Conservation (phyloP, 2,797 vertebrate species). For the Sebastes trivittatus region DNA sequence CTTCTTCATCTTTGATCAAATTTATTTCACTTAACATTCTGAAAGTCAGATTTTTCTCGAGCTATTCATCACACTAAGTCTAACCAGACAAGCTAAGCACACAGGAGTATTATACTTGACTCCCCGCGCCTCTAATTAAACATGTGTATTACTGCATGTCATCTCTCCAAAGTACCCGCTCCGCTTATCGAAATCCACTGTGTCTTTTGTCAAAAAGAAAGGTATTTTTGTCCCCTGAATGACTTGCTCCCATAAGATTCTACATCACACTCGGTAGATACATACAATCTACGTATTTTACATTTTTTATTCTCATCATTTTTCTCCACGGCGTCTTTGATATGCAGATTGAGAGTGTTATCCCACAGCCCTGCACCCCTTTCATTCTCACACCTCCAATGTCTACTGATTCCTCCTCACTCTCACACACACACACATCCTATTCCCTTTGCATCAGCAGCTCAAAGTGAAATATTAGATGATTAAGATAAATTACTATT, state of each 20-base stretch:
- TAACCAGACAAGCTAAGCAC: conserved; percentile 43
- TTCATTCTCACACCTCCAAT: conserved; percentile 24
- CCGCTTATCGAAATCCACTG: conserved; percentile 61
- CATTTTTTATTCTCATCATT: conserved; percentile 41
- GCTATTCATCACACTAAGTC: conserved; percentile 37
- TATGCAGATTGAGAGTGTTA: conserved; percentile 64
- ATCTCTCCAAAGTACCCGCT: conserved; percentile 47
- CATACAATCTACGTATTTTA: conserved; percentile 9
- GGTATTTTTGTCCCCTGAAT: conserved; percentile 50
- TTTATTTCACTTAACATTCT: conserved; percentile 29
- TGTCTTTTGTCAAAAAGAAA: conserved; percentile 59
- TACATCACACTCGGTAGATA: neutral
- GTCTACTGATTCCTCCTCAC: neutral
- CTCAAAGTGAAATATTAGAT: conserved; percentile 47
- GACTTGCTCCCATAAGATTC: conserved; percentile 41
- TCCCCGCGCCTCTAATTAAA: conserved; percentile 68
- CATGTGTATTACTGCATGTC: conserved; percentile 67
- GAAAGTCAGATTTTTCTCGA: conserved; percentile 22
- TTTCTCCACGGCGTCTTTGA: conserved; percentile 59
- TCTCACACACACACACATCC: neutral
- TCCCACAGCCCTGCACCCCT: conserved; percentile 16
- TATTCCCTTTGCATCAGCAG: conserved; percentile 13
- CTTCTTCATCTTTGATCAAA: neutral
- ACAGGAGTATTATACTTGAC: conserved; percentile 51
- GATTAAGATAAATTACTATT: conserved; percentile 50